Conservation (phyloP, 2,888 invertebrate genomes). For the Eristalis arbustorum region DNA sequence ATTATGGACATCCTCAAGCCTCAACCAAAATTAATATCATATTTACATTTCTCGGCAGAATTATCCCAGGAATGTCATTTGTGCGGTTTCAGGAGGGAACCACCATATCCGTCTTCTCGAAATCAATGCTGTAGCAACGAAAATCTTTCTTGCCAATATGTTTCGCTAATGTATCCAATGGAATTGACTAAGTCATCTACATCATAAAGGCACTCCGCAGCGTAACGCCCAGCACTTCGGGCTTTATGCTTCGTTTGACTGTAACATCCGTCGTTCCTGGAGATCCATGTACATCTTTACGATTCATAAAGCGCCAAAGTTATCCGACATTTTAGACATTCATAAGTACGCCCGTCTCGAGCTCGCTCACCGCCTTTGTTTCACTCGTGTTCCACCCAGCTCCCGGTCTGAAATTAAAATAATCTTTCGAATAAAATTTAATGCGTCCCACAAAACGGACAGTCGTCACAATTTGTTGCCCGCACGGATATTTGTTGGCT, state of each 20-base stretch:
- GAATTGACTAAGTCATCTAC: conserved; percentile 28
- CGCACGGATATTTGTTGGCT: no score
- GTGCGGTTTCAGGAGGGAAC: neutral
- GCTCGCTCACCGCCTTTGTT: no score
- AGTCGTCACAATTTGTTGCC: neutral
- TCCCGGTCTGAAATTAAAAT: conserved; percentile 11
- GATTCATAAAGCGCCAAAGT: conserved; percentile 55
- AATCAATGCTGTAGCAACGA: neutral
- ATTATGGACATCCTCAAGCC: no score
- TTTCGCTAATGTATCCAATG: conserved; percentile 25
- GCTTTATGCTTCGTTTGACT: conserved; percentile 30
- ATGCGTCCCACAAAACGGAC: conserved; percentile 39
- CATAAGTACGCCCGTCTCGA: conserved; percentile 22
- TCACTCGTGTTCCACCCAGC: conserved; percentile 1
- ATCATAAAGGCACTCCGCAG: conserved; percentile 14
- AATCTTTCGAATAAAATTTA: conserved; percentile 60
- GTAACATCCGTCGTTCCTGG: conserved; percentile 16
- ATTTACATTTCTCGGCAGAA: no score
- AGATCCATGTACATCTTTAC: conserved; percentile 19
- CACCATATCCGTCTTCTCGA: neutral
- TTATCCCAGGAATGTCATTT: no score
- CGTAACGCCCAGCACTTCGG: conserved; percentile 9
- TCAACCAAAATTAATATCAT: no score
- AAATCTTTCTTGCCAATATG: neutral
- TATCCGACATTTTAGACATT: conserved; percentile 46